These are phyloP conservation scores for Lordiphosa mommai DNA, from an alignment of 1,140 invertebrate species.

Conservation along the genomic window DNA sequence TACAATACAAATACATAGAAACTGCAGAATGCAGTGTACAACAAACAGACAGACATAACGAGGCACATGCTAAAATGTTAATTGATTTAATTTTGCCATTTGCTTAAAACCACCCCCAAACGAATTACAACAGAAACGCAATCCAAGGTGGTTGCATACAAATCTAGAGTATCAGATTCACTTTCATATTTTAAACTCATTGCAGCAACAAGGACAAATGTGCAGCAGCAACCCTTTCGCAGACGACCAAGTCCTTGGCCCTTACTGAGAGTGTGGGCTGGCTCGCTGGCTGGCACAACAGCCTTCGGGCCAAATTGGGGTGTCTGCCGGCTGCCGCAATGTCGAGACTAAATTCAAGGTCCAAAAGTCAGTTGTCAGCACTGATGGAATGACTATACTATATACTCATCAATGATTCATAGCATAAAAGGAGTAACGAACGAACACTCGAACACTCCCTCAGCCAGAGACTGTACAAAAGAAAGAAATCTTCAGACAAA, in stretches of 20 bases:
- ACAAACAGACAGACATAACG: constrained; percentile 5
- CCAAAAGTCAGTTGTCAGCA: constrained; percentile 39
- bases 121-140: not conserved
- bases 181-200: constrained; percentile 26
- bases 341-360: constrained; percentile 35
- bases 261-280: not conserved
- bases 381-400: constrained; percentile 4
- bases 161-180: constrained; percentile 41
- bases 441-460: not conserved
- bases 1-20: not conserved
- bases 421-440: constrained; percentile 22
- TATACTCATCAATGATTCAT: constrained; percentile 46
- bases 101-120: constrained; percentile 23
- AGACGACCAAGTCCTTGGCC: constrained; percentile 5
- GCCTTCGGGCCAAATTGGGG: constrained; percentile 19
- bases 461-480: not conserved
- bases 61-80: constrained; percentile 33
- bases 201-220: constrained; percentile 12
- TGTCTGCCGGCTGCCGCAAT: constrained; percentile 11
- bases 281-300: constrained; percentile 7
- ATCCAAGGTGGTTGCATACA: constrained; percentile 14
- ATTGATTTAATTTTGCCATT: constrained; percentile 43
- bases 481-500: constrained; percentile 8
- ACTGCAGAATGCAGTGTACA: constrained; percentile 21
- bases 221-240: constrained; percentile 37